Evolutionary conservation across 2,797 vertebrate genomes (phyloP).

Genomic region (Pseudotriccus pelzelni): DNA sequence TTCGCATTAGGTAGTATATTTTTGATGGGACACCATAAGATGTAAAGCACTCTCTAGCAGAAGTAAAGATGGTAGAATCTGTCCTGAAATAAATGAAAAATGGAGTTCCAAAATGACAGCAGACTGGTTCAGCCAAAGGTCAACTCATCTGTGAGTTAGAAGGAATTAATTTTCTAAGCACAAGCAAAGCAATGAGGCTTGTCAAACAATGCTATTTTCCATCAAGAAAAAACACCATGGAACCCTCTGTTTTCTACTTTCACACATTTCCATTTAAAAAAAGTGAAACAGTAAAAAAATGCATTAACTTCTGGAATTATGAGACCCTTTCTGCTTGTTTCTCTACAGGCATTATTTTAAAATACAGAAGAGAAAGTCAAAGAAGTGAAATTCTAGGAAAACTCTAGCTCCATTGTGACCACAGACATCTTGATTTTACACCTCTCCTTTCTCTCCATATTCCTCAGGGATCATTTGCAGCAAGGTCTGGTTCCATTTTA

Average conservation of each 20-base stretch:
- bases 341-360: background rate
- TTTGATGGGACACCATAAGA: background rate
- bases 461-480: background rate
- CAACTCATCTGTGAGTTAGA: slow-evolving; percentile 41
- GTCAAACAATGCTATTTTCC: slow-evolving; percentile 34
- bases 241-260: background rate
- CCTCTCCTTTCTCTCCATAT: background rate
- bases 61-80: slow-evolving; percentile 23
- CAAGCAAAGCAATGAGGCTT: slow-evolving; percentile 48
- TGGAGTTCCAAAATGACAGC: background rate
- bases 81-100: slow-evolving; percentile 36
- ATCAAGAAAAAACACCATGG: slow-evolving; percentile 29
- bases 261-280: background rate
- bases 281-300: background rate
- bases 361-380: background rate
- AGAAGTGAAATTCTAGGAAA: background rate
- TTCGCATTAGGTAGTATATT: background rate
- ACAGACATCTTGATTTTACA: background rate
- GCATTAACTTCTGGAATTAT: background rate
- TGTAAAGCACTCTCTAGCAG: background rate
- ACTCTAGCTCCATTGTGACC: background rate
- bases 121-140: slow-evolving; percentile 59
- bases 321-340: background rate
- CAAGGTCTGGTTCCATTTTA: background rate
- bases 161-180: slow-evolving; percentile 55